A percentile compares a stretch with the other conserved stretches of the same genome.
Conservation (phyloP, 2,113 vertebrate genomes). For the Cyphomyrus plagiostoma region DNA sequence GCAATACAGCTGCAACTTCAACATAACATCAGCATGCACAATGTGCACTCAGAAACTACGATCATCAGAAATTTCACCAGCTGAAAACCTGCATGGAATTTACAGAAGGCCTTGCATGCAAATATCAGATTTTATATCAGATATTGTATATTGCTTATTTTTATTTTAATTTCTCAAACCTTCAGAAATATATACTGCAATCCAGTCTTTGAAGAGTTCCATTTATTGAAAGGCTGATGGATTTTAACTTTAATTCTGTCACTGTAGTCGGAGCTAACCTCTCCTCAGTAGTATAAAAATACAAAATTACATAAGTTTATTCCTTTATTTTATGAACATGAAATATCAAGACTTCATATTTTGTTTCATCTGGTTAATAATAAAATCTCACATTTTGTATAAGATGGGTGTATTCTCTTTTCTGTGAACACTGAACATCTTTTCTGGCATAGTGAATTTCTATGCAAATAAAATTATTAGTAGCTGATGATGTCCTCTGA, state of each 20-base stretch:
- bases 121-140: constrained; percentile 49
- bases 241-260: background rate
- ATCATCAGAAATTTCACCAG: constrained; percentile 61
- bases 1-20: constrained; percentile 34
- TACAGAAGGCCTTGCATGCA: constrained; percentile 49
- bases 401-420: background rate
- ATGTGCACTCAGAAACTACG: constrained; percentile 49
- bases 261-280: background rate
- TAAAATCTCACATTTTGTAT: background rate
- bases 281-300: background rate
- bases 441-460: background rate
- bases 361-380: background rate
- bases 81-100: constrained; percentile 60
- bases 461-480: background rate
- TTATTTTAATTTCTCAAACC: background rate
- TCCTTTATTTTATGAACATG: background rate
- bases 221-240: background rate
- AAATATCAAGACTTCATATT: background rate
- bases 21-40: constrained; percentile 55
- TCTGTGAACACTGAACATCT: too few species aligned
- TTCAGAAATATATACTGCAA: constrained; percentile 5
- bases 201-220: background rate
- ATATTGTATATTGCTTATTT: constrained; percentile 35
- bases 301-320: background rate
- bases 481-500: background rate